A percentile compares a stretch with the other conserved stretches of the same genome.
phyloP scores from a whole-genome alignment of 1,140 invertebrate genomes.

The Drosophila bocqueti region DNA sequence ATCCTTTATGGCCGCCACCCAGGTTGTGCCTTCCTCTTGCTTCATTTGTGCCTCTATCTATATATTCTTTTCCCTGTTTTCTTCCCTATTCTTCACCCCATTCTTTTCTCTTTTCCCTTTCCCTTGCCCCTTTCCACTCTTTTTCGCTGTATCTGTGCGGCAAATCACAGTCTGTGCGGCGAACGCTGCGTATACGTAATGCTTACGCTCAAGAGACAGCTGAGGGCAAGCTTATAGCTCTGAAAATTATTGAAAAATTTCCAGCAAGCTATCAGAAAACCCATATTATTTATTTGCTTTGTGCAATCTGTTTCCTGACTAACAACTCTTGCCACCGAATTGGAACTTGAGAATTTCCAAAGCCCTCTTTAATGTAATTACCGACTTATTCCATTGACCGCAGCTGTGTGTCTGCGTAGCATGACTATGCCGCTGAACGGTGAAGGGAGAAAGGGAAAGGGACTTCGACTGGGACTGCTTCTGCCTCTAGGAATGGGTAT shows the following conservation, averaged over 20 bases:
- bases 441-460: neutral
- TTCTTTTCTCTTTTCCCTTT: neutral
- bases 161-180: slow-evolving; percentile 55
- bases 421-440: slow-evolving; percentile 18
- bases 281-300: neutral
- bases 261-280: neutral
- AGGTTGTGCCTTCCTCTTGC: slow-evolving; percentile 12
- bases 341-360: neutral
- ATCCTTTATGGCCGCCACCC: neutral
- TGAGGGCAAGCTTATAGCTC: neutral
- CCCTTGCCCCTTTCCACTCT: neutral
- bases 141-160: slow-evolving; percentile 29
- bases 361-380: neutral
- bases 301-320: too few relatives aligned
- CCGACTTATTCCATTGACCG: neutral
- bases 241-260: neutral
- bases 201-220: slow-evolving; percentile 11
- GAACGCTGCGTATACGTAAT: slow-evolving; percentile 46
- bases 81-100: neutral
- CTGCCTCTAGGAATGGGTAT: neutral
- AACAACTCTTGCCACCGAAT: neutral
- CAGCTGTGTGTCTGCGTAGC: slow-evolving; percentile 12
- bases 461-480: neutral
- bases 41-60: neutral
- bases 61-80: neutral